Base-by-base conservation (phyloP, 2,113 vertebrate species). In the Micronycteris hirsuta region DNA sequence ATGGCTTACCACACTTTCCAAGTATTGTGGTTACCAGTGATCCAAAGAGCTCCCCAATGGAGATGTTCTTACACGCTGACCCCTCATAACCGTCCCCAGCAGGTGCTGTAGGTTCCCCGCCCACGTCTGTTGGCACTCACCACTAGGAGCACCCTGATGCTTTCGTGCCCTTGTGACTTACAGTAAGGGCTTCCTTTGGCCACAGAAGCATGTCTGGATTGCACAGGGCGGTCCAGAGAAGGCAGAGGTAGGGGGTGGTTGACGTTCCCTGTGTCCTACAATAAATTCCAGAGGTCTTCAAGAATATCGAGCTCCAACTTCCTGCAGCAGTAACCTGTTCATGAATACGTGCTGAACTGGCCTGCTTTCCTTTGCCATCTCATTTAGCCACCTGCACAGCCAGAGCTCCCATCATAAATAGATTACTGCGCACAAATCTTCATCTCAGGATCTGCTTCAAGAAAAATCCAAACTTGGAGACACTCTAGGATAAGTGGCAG, bases 31-130 rank as follows among this genome's bases (percentile, higher is more conserved):
- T 77, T 33, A 19, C 38, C 7, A 11, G n/a, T 68, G 54, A 77
- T 3, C 13, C 3, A n/a, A 65, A 52, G 49, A 70, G 2, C 2
- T 16, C n/a, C 47, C 36, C 3, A 1, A 4, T 47, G n/a, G 41
- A 0, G 47, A 26, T 86, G 47, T 82, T 56, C n/a, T 28, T 31
- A 82, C 20, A 33, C 6, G 4, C 31, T 52, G 3, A 5, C 38
- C 38, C 24, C 7, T 41, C 36, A 3, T 31, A 56, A 47, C 15
- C n/a, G 67, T 65, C 24, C 17, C 28, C 80, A 28, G 10, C 13
- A 14, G 43, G 9, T 4, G 6, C 14, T 31, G 3, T 56, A n/a
- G n/a, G 33, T 33, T 54, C 26, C 47, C 38, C 3, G 6, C 26
- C 22, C 6, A 2, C 1, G 20, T 8, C 74, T 54, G n/a, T 43